Evolutionary conservation across 2,797 vertebrate species (phyloP), one percentile per base, ranked within the genome.

Genomic region (Tinamus major): DNA sequence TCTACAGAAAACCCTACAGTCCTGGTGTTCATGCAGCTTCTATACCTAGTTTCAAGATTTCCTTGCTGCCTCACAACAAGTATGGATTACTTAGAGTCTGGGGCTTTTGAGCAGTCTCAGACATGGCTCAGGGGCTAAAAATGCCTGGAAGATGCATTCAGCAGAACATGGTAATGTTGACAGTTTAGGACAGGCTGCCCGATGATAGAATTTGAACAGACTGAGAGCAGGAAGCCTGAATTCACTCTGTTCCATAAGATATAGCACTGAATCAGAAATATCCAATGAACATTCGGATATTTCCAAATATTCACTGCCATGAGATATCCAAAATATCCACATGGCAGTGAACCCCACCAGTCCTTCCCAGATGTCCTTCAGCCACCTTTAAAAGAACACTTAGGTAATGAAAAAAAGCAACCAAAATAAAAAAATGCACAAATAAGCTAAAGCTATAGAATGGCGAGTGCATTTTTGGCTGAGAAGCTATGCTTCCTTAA

Each of bases 151-250:
- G 58, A 8, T 26, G 63, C 10, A 44, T 53, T 64, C 44, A 84
- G 6, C 23, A 82, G 42, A 11, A 69, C 4, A 10, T 9, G 20
- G 21, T 10, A 85, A 92, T 67, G 6, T 10, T 23, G 69, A 49
- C 27, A 68, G 24, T 20, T 67, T 77, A 71, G 74, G 41, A 58
- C 4, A 13, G 0, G 0, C 5, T 70, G n/a, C 21, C 56, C 31
- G 5, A 5, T 58, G 61, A 9, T 14, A 46, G 42, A 46, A n/a
- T 80, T 74, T 83, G 37, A 85, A 77, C 9, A 79, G 33, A 14
- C 48, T 17, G 7, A 85, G 27, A 48, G 26, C 10, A 42, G 31
- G 56, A 87, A 86, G 55, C 75, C n/a, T 64, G 63, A 44, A 92
- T 26, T 44, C 14, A 41, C 48, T 83, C 17, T 89, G 35, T 44